These are phyloP conservation scores for Luehdorfia chinensis DNA, from an alignment of 1,140 invertebrate genomes.

Conservation along the genomic window DNA sequence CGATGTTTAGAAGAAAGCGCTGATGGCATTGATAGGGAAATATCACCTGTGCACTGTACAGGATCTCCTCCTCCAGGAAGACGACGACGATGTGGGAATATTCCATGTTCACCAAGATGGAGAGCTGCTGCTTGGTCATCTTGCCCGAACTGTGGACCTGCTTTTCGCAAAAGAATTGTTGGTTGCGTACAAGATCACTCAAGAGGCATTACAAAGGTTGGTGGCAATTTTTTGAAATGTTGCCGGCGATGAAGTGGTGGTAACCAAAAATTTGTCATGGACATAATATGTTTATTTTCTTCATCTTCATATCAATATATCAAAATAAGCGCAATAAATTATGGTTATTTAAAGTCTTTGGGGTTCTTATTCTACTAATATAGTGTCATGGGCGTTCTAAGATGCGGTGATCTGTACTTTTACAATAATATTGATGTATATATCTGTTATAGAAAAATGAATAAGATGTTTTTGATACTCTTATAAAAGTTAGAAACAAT, in stretches of 20 bases:
- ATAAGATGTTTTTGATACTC: no score
- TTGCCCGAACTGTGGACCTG: constrained; percentile 67
- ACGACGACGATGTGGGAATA: constrained; percentile 48
- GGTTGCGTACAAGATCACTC: constrained; percentile 67
- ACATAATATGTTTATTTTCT: no score
- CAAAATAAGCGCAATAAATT: no score
- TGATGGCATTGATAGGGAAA: constrained; percentile 39
- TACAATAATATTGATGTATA: no score
- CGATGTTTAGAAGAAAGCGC: constrained; percentile 46
- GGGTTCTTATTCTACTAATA: no score
- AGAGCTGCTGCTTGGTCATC: constrained; percentile 56
- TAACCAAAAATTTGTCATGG: no score
- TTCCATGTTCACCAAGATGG: constrained; percentile 65
- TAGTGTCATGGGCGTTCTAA: no score
- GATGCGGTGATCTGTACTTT: no score
- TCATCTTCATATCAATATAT: no score
- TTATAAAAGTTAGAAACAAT: no score
- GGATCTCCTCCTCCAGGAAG: constrained; percentile 41
- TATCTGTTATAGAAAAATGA: no score
- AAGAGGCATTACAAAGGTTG: constrained; percentile 63
- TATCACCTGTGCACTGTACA: constrained; percentile 50
- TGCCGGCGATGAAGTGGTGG: not conserved
- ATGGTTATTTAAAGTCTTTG: no score
- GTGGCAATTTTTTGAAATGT: constrained; percentile 4
- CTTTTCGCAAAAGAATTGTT: constrained; percentile 51